A percentile compares a stretch with the other conserved stretches of the same genome.
phyloP scores from a whole-genome alignment of 2,113 vertebrate genomes.

The Erpornis zantholeuca region DNA sequence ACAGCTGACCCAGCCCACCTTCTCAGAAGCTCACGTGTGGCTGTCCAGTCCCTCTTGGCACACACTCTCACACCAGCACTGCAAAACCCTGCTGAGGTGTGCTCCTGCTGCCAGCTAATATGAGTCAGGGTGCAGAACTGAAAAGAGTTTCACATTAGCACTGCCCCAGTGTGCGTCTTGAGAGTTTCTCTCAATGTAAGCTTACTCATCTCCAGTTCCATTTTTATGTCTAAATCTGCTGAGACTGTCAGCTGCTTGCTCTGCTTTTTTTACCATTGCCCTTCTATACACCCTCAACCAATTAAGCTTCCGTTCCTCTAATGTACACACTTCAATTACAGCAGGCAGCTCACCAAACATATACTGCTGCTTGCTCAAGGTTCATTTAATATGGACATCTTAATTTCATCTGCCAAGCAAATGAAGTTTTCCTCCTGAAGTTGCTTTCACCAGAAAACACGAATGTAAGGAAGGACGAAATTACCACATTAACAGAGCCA shows the following conservation, averaged over 20 bases:
- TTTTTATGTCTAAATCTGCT: neutral
- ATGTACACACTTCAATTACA: neutral
- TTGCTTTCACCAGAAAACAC: neutral
- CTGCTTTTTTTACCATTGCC: neutral
- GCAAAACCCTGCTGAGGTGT: accelerated
- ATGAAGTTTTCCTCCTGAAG: neutral
- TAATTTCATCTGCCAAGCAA: neutral
- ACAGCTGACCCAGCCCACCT: neutral
- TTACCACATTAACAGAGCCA: neutral
- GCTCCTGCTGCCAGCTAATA: neutral
- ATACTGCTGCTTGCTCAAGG: neutral
- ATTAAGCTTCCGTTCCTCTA: neutral
- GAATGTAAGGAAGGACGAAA: neutral
- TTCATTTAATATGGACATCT: neutral
- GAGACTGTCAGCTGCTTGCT: neutral
- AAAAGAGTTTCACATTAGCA: neutral
- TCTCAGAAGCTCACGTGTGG: neutral
- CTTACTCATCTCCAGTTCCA: neutral
- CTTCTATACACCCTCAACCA: neutral
- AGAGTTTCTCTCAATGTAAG: neutral
- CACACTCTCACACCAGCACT: neutral
- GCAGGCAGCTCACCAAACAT: neutral
- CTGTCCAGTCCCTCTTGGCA: neutral
- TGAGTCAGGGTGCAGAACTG: neutral
- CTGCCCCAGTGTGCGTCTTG: neutral